Percentiles rank a stretch among this genome's conserved stretches.
phyloP scores from a whole-genome alignment of 1,140 invertebrate species.

The Eupristina koningsbergeri region DNA sequence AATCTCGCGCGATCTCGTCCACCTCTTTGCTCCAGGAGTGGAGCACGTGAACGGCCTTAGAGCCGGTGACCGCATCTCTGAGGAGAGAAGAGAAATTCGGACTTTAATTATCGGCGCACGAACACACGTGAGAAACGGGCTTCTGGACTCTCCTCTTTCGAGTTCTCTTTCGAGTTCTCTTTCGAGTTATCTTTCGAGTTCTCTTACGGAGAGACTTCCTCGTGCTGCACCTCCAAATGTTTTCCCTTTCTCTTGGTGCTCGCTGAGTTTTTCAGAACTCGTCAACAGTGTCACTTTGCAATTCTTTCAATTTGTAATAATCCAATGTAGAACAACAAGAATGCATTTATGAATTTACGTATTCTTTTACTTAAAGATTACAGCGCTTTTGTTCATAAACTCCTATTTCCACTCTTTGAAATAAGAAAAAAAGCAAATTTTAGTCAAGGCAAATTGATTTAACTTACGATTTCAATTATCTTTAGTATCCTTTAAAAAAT shows the following conservation, averaged over 20 bases:
- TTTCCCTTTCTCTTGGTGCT: neutral
- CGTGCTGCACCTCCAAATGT: constrained; percentile 4
- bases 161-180: neutral
- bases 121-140: constrained; percentile 41
- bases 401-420: too few relatives aligned
- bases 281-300: neutral
- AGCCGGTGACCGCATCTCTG: constrained; percentile 23
- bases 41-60: neutral
- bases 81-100: constrained; percentile 30
- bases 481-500: too few relatives aligned
- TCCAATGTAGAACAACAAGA: neutral
- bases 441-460: too few relatives aligned
- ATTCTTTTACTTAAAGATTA: too few relatives aligned
- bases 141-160: neutral
- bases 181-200: too few relatives aligned
- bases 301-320: neutral
- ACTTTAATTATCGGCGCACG: constrained; percentile 49
- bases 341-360: too few relatives aligned
- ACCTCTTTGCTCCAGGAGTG: neutral
- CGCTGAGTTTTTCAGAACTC: neutral
- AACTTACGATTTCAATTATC: too few relatives aligned
- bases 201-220: neutral
- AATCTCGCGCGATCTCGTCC: constrained; percentile 50
- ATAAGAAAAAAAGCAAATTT: too few relatives aligned
- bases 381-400: too few relatives aligned